Evolutionary conservation across 2,888 invertebrate species (phyloP).

Genomic region (Pelosia muscerda): DNA sequence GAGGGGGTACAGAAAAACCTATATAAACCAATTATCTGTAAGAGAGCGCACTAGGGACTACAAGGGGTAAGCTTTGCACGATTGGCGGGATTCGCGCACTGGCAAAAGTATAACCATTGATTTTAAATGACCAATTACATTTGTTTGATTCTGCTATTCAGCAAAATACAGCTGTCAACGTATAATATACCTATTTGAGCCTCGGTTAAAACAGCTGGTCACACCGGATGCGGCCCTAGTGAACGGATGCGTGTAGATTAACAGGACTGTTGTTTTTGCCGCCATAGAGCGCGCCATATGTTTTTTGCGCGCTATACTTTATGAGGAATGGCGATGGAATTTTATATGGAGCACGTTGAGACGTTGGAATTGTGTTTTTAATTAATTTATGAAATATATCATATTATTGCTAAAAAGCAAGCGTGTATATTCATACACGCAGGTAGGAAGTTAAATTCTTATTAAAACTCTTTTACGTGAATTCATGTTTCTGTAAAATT

Average conservation of each 20-base stretch:
- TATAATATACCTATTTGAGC: slow-evolving; percentile 27
- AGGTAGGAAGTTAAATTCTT: no score
- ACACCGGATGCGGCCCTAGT: slow-evolving; percentile 42
- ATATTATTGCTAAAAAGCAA: background rate
- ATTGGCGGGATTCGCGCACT: no score
- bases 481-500: no score
- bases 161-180: slow-evolving; percentile 43
- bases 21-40: no score
- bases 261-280: slow-evolving; percentile 45
- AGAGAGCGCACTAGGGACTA: no score
- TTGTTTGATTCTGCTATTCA: slow-evolving; percentile 26
- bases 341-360: slow-evolving; percentile 16
- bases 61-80: no score
- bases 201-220: slow-evolving; percentile 48
- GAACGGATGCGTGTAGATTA: slow-evolving; percentile 51
- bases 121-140: slow-evolving; percentile 10
- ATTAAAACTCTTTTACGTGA: no score
- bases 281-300: slow-evolving; percentile 32
- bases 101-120: background rate
- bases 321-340: slow-evolving; percentile 25
- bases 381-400: background rate
- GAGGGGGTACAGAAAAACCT: no score
- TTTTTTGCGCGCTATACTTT: slow-evolving; percentile 42
- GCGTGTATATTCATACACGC: no score
- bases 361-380: background rate